Evolutionary conservation across 1,140 invertebrate species (phyloP).

Genomic region (Ceratoteleas bidentatus): DNA sequence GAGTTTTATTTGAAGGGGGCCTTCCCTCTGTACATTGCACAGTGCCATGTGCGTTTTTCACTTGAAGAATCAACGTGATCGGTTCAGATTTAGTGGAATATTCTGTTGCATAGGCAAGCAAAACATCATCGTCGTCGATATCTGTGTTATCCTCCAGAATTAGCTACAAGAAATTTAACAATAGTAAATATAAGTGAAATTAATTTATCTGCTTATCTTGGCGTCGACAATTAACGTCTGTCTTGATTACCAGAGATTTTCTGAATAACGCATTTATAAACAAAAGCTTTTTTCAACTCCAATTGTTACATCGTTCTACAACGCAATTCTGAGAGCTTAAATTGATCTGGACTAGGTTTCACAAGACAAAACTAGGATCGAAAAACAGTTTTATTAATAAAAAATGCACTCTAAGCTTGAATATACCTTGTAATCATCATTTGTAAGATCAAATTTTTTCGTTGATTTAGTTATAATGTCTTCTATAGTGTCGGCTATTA

Average conservation of each 20-base stretch:
- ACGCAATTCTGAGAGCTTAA: too few species aligned
- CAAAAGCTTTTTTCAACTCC: neutral
- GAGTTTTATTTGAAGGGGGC: neutral
- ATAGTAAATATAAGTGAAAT: too few species aligned
- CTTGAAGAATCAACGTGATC: neutral
- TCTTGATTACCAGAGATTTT: too few species aligned
- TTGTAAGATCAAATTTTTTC: conserved; percentile 12
- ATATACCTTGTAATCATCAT: conserved; percentile 12
- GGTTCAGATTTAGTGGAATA: conserved; percentile 4
- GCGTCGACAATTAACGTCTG: too few species aligned
- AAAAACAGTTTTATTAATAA: neutral
- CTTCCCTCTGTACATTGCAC: neutral
- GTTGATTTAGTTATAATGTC: conserved; percentile 1
- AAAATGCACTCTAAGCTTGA: conserved; percentile 9
- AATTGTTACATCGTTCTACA: too few species aligned
- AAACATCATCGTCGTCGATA: conserved; percentile 11
- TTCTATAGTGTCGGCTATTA: conserved; percentile 4
- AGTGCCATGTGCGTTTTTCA: neutral
- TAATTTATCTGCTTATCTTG: too few species aligned
- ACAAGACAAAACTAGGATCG: too few species aligned
- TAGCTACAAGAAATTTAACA: neutral
- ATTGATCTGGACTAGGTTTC: too few species aligned
- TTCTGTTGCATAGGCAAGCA: neutral
- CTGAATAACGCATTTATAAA: neutral
- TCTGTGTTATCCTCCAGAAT: conserved; percentile 9